Conservation (phyloP, 37 sponge, comb jelly and placozoan species). For the Halisarca cf. caerulea region DNA sequence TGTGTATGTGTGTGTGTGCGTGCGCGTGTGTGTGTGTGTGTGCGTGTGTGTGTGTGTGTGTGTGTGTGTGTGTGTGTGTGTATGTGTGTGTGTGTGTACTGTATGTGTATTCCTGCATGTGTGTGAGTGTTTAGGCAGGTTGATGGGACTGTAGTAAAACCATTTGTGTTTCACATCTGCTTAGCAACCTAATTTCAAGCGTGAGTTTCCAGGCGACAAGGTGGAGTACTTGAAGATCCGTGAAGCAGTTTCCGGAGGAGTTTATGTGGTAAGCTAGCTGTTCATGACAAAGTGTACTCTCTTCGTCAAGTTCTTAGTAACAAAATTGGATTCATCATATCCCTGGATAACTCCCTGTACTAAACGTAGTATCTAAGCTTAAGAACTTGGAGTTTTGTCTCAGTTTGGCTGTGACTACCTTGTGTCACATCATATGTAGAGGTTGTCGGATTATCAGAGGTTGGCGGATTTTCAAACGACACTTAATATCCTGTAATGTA, state of each 20-base stretch:
- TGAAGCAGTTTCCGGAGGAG: conserved; percentile 70
- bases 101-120: not conserved
- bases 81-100: not conserved
- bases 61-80: not conserved
- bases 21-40: conserved; percentile 25
- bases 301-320: too few species aligned
- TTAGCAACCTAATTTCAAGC: not conserved
- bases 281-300: too few species aligned
- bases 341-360: too few species aligned
- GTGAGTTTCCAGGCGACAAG: conserved; percentile 22
- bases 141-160: not conserved
- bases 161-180: not conserved
- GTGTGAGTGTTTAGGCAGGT: not conserved
- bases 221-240: conserved; percentile 66
- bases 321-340: too few species aligned
- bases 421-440: too few species aligned
- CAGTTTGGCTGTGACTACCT: too few species aligned
- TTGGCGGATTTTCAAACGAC: too few species aligned
- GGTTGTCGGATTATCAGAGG: too few species aligned
- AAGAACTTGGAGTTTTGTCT: too few species aligned
- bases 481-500: too few species aligned
- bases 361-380: too few species aligned
- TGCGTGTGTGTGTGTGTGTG: not conserved
- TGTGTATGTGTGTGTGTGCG: not conserved
- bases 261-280: conserved; percentile 59